A percentile compares a stretch with the other conserved stretches of the same genome.
Conservation (phyloP, 2,888 invertebrate species). For the Cheilosia variabilis region DNA sequence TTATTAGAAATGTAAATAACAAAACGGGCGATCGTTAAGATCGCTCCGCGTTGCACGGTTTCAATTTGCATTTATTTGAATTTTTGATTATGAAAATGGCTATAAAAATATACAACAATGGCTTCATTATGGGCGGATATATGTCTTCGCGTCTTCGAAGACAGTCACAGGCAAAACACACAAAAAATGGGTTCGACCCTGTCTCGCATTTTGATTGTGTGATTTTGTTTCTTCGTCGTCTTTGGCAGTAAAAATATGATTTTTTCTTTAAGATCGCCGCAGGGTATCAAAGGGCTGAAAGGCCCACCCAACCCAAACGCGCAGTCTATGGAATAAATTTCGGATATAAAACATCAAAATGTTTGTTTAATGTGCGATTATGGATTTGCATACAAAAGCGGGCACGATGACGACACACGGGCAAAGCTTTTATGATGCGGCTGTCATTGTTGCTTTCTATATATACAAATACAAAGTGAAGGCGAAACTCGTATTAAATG, state of each 20-base stretch:
- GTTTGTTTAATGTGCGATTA: conserved; percentile 75
- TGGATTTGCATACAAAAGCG: conserved; percentile 72
- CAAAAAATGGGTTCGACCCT: conserved; percentile 60
- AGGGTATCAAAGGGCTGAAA: conserved; percentile 55
- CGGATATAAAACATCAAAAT: conserved; percentile 65
- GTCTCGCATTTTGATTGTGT: conserved; percentile 15
- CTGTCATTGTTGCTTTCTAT: conserved; percentile 4
- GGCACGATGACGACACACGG: conserved; percentile 13
- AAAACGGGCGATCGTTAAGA: conserved; percentile 27
- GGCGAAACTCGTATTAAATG: conserved; percentile 17
- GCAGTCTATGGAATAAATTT: conserved; percentile 30
- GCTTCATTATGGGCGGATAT: conserved; percentile 70
- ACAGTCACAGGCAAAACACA: not conserved
- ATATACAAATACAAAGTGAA: conserved; percentile 10
- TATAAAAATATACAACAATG: conserved; percentile 73
- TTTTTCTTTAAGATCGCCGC: conserved; percentile 57
- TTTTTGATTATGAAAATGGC: conserved; percentile 62
- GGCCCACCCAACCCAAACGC: conserved; percentile 61
- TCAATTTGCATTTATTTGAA: conserved; percentile 73
- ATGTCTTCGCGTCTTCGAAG: conserved; percentile 46
- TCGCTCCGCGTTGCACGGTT: conserved; percentile 41
- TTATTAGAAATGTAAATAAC: conserved; percentile 67
- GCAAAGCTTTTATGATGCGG: conserved; percentile 18
- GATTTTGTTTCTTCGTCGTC: not conserved
- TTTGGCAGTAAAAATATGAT: conserved; percentile 57